phyloP scores from a whole-genome alignment of 2,797 vertebrate species.

The Pogonophryne albipinna region DNA sequence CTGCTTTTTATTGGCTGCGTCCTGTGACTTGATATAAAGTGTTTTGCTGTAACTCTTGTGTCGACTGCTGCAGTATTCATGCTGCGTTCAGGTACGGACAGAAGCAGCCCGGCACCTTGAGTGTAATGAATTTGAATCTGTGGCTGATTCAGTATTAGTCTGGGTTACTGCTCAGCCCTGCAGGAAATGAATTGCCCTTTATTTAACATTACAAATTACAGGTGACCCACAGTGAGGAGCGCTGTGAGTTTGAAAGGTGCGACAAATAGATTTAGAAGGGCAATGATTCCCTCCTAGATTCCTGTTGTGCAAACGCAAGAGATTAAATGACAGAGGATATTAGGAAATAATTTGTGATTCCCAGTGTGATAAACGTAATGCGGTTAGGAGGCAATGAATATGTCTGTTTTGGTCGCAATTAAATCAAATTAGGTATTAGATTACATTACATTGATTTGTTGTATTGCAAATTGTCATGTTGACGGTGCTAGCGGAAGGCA shows the following conservation, averaged over 20 bases:
- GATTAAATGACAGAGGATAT: slow-evolving; percentile 82
- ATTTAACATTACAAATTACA: slow-evolving; percentile 86
- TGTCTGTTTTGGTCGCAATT: slow-evolving; percentile 75
- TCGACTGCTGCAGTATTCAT: slow-evolving; percentile 50
- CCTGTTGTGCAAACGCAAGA: slow-evolving; percentile 79
- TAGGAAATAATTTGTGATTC: slow-evolving; percentile 80
- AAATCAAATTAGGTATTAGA: slow-evolving; percentile 72
- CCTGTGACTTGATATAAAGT: slow-evolving; percentile 9
- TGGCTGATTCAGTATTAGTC: slow-evolving; percentile 73
- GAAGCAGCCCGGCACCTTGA: slow-evolving; percentile 41
- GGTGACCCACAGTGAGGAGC: slow-evolving; percentile 75
- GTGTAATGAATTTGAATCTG: slow-evolving; percentile 79
- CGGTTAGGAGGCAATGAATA: slow-evolving; percentile 79
- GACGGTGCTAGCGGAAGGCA: slow-evolving; percentile 56
- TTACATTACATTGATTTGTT: slow-evolving; percentile 76
- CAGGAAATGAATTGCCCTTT: slow-evolving; percentile 87
- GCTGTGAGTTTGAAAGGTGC: slow-evolving; percentile 75
- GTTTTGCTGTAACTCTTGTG: slow-evolving; percentile 37
- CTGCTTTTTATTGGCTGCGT: slow-evolving; percentile 24
- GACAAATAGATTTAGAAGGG: slow-evolving; percentile 82
- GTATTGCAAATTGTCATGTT: slow-evolving; percentile 73
- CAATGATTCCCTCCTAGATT: slow-evolving; percentile 76
- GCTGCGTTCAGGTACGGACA: slow-evolving; percentile 42
- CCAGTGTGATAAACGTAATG: slow-evolving; percentile 77
- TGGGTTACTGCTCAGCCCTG: slow-evolving; percentile 70